A percentile compares a stretch with the other conserved stretches of the same genome.
These are phyloP conservation scores for Campaea margaritaria DNA, from an alignment of 2,888 invertebrate species.

Conservation along the genomic window DNA sequence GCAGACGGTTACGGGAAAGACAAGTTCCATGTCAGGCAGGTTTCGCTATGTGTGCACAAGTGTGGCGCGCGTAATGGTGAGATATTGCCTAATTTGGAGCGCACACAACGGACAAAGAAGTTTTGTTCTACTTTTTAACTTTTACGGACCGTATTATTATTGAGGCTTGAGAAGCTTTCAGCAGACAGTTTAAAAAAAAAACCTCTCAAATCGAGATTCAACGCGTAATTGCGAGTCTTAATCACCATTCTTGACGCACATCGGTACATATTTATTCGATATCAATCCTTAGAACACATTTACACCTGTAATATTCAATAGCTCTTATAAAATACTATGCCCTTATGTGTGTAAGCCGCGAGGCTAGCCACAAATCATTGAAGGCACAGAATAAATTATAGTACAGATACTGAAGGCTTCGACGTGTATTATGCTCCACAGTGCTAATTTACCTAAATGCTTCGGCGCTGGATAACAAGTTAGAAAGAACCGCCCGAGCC, in stretches of 20 bases:
- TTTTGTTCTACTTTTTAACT: slow-evolving; percentile 30
- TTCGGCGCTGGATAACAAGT: slow-evolving; percentile 61
- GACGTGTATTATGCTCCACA: slow-evolving; percentile 57
- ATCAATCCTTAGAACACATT: no score
- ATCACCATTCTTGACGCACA: no score
- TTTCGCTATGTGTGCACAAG: slow-evolving; percentile 69
- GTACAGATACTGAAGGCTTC: slow-evolving; percentile 48
- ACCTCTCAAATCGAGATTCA: no score
- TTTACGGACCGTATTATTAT: no score
- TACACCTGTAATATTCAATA: no score
- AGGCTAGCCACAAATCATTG: slow-evolving; percentile 26
- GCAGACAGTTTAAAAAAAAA: no score
- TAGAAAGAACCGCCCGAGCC: slow-evolving; percentile 47
- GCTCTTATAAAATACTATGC: no score
- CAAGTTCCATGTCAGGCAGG: slow-evolving; percentile 58
- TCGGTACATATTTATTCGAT: no score
- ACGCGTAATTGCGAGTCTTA: no score
- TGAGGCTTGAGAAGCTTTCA: no score
- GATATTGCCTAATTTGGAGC: slow-evolving; percentile 68
- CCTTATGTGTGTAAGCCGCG: not conserved
- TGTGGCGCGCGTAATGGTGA: slow-evolving; percentile 56
- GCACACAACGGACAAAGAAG: slow-evolving; percentile 43
- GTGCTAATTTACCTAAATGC: slow-evolving; percentile 70
- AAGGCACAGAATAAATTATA: no score
- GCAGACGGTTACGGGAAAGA: slow-evolving; percentile 66